phyloP scores from a whole-genome alignment of 64 coral and sea anemone genomes.

The Platygyra sinensis region DNA sequence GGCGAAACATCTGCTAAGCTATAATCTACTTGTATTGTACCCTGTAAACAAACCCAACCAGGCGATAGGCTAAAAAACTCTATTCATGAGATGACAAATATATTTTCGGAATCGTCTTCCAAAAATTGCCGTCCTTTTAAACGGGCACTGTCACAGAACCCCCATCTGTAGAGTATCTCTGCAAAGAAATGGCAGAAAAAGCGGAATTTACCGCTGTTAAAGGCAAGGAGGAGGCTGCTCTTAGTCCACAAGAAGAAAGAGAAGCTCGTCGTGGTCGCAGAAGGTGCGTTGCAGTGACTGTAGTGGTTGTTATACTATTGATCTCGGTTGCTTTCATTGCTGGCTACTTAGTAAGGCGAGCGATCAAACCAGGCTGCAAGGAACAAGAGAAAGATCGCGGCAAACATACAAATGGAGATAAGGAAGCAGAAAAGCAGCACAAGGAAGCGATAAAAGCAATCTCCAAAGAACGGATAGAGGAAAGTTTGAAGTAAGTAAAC shows the following conservation, averaged over 20 bases:
- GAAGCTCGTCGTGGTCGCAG: neutral
- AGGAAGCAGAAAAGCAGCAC: neutral
- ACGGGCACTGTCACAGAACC: neutral
- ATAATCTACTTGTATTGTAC: neutral
- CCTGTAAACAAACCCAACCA: neutral
- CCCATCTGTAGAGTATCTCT: neutral
- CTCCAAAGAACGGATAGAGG: slow-evolving; percentile 44
- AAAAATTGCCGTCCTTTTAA: neutral
- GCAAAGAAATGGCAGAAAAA: slow-evolving; percentile 1
- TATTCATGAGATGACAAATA: neutral
- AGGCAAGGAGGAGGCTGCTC: neutral
- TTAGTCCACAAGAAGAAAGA: neutral
- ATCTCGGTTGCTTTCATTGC: neutral
- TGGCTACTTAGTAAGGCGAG: slow-evolving; percentile 25
- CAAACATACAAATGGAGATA: neutral
- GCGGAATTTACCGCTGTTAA: neutral
- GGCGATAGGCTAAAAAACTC: too few species aligned
- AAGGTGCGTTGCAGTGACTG: neutral
- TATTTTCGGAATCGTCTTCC: neutral
- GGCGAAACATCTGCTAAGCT: neutral
- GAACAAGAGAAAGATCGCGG: neutral
- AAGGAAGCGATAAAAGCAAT: slow-evolving; percentile 42
- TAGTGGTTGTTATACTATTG: neutral
- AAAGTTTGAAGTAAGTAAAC: slow-evolving; percentile 65
- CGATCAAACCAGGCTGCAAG: neutral